These are phyloP conservation scores for Hermodice carunculata DNA, from an alignment of 2,888 invertebrate genomes.

Conservation along the genomic window DNA sequence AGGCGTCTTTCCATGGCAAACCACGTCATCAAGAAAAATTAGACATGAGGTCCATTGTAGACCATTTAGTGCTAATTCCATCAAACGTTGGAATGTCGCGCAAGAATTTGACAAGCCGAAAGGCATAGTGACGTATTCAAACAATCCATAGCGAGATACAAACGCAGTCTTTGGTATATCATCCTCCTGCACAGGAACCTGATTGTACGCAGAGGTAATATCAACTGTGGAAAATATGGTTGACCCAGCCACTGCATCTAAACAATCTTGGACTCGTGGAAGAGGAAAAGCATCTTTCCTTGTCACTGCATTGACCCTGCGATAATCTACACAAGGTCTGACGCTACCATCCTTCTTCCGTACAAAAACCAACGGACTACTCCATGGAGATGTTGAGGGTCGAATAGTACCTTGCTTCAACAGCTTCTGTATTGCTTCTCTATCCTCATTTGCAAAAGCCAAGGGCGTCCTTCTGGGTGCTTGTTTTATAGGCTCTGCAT, in stretches of 20 bases:
- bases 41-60: not conserved
- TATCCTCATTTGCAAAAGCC: not conserved
- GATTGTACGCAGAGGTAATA: not conserved
- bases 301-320: not conserved
- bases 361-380: not conserved
- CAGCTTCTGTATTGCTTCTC: not conserved
- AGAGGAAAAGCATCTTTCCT: not conserved
- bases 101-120: conserved; percentile 2
- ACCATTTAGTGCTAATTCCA: not conserved
- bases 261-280: not conserved
- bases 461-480: not conserved
- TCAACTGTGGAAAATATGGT: not conserved
- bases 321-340: not conserved
- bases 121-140: conserved; percentile 1
- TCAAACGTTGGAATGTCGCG: not conserved
- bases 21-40: conserved; percentile 7
- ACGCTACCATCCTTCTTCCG: not conserved
- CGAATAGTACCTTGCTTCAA: not conserved
- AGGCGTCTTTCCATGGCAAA: not conserved
- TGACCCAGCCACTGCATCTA: not conserved
- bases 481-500: not conserved
- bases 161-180: conserved; percentile 14
- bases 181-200: conserved; percentile 3
- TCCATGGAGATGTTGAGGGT: not conserved
- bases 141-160: not conserved